These are phyloP conservation scores for Punctoribates punctum DNA, from an alignment of 2,888 invertebrate genomes.

Conservation along the genomic window DNA sequence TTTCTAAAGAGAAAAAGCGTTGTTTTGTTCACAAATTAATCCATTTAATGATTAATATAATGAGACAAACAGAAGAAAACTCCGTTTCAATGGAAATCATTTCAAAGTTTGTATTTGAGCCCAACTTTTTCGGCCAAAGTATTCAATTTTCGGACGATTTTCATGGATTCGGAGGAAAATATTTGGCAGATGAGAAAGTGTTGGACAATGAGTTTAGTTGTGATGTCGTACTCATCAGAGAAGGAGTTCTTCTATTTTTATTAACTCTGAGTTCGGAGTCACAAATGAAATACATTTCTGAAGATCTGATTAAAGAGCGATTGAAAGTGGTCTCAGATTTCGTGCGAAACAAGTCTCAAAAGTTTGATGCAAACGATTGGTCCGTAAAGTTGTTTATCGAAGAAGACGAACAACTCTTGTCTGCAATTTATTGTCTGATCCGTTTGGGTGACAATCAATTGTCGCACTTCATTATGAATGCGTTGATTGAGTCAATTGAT, in stretches of 20 bases:
- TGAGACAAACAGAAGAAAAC: neutral
- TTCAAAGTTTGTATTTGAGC: neutral
- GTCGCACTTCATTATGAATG: neutral
- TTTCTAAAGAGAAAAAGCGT: neutral
- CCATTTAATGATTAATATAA: neutral
- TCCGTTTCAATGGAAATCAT: neutral
- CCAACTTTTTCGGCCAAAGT: neutral
- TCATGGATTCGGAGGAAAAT: conserved; percentile 18
- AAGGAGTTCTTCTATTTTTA: neutral
- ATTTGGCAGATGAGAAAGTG: neutral
- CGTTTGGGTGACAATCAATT: conserved; percentile 1
- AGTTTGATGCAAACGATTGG: conserved; percentile 15
- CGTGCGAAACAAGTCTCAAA: neutral
- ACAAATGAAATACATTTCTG: neutral
- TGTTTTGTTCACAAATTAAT: conserved; percentile 21
- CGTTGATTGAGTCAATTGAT: conserved; percentile 5
- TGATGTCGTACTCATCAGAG: neutral
- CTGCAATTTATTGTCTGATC: neutral
- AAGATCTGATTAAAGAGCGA: neutral
- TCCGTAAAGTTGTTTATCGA: conserved; percentile 20
- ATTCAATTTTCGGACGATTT: neutral
- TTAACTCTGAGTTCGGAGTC: neutral
- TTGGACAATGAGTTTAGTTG: conserved; percentile 1
- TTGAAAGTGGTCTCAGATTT: neutral
- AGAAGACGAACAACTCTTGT: conserved; percentile 24